Base-by-base conservation (phyloP, 2,888 invertebrate genomes). In the Listrodromus nycthemerus region DNA sequence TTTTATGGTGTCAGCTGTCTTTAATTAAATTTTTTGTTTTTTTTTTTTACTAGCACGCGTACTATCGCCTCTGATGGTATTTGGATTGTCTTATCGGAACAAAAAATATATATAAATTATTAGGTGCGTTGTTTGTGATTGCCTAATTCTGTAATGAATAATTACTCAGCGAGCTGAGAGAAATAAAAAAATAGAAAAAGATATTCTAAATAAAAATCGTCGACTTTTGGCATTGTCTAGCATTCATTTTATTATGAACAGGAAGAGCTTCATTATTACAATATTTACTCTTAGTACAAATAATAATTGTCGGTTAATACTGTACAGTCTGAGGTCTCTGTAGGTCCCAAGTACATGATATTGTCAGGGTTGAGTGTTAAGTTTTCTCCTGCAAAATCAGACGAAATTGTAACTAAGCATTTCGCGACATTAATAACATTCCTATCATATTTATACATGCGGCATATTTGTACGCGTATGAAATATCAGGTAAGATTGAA, bases 241-340 rank as follows among this genome's bases (percentile, higher is more conserved):
- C 92, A 92, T 93, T 92, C 92, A 93, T 93, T 93, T 93, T 92
- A 91, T 92, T 93, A 92, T 91, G 90, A 92, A 92, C 90, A 91
- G 91, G 89, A 91, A 89, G 90, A 89, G 90, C 89, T 89, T 92
- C 86, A 90, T 92, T 91, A 91, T 92, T 91, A 92, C 89, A 91
- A 91, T 92, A 91, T 91, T 90, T 91, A 90, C 90, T 92, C 88
- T 92, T 91, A 89, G 91, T 93, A 93, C 90, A 92, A 93, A 93
- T 89, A 91, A 92, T 92, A 92, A 90, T 92, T 90, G 91, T 92
- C 89, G 92, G 83, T 92, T 93, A 93, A 93, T 93, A 93, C 93
- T 93, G 93, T 93, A 93, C 93, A 93, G 91, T 92, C 91, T 92
- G 93, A 93, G 92, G 91, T 92, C 92, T 91, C 90, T 91, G 90